Conservation (phyloP, 2,888 invertebrate species). For the Leptinotarsa rubiginosa region DNA sequence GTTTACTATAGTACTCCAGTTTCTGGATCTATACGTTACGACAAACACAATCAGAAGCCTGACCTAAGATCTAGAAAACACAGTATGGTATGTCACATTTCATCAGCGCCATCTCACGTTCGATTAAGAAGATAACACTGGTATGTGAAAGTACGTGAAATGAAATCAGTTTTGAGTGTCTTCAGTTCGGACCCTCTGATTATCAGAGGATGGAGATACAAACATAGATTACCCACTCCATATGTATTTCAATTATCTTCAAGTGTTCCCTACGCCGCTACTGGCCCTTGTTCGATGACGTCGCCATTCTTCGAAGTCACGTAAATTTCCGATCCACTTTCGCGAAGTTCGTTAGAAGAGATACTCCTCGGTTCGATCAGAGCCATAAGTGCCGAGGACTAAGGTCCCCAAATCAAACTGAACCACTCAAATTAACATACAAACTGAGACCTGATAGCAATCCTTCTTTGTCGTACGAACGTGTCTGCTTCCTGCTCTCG, state of each 20-base stretch:
- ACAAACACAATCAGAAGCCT: too few species aligned
- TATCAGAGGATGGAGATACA: too few species aligned
- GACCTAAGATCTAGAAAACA: too few species aligned
- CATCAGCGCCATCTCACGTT: too few species aligned
- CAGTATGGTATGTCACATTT: too few species aligned
- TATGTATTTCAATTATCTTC: constrained; percentile 14
- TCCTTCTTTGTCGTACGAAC: constrained; percentile 5
- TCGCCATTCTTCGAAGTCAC: constrained; percentile 16
- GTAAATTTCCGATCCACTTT: constrained; percentile 10
- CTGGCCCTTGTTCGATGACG: neutral
- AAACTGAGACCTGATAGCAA: constrained; percentile 26
- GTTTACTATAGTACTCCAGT: too few species aligned
- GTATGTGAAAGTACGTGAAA: too few species aligned
- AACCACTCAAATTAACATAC: constrained; percentile 37
- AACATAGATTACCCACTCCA: neutral
- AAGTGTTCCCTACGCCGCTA: neutral
- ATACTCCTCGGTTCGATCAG: constrained; percentile 7
- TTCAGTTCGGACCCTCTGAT: too few species aligned
- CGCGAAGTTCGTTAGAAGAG: constrained; percentile 12
- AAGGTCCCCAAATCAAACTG: constrained; percentile 26
- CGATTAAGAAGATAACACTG: too few species aligned
- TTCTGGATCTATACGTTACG: too few species aligned
- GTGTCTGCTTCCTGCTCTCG: constrained; percentile 9
- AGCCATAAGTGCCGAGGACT: constrained; percentile 16
- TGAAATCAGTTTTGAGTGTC: too few species aligned